Evolutionary conservation across 2,113 vertebrate species (phyloP).

Genomic region (Dinomys branickii): DNA sequence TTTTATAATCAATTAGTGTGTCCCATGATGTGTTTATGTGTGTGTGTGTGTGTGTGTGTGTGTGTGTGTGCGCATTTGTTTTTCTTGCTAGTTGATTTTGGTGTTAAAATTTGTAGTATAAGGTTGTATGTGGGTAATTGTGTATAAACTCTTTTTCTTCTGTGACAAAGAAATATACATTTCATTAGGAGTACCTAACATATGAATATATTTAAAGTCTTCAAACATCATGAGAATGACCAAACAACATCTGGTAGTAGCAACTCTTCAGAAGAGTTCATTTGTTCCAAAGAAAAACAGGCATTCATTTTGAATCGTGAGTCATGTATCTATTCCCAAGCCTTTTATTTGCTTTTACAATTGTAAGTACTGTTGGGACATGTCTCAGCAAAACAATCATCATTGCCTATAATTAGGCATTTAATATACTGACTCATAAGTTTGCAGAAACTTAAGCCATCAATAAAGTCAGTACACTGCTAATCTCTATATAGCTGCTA

Average conservation of each 20-base stretch:
- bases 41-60: neutral
- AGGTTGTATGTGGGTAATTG: neutral
- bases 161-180: neutral
- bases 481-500: constrained; percentile 51
- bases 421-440: constrained; percentile 56
- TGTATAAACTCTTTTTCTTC: neutral
- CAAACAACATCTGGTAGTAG: neutral
- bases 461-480: constrained; percentile 35
- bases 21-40: neutral
- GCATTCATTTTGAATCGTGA: constrained; percentile 38
- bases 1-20: neutral
- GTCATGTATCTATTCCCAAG: neutral
- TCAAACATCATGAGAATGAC: neutral
- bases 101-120: neutral
- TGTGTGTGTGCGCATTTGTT: neutral
- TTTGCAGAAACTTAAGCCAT: constrained; percentile 23
- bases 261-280: constrained; percentile 15
- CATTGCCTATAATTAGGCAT: constrained; percentile 56
- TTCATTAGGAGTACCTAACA: neutral
- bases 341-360: constrained; percentile 54
- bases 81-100: neutral
- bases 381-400: constrained; percentile 62
- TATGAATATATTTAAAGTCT: neutral
- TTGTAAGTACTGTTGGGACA: neutral
- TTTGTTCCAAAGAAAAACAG: neutral